Evolutionary conservation across 2,888 invertebrate species (phyloP), one percentile per base, ranked within the genome.

Genomic region (Plebejus anna): DNA sequence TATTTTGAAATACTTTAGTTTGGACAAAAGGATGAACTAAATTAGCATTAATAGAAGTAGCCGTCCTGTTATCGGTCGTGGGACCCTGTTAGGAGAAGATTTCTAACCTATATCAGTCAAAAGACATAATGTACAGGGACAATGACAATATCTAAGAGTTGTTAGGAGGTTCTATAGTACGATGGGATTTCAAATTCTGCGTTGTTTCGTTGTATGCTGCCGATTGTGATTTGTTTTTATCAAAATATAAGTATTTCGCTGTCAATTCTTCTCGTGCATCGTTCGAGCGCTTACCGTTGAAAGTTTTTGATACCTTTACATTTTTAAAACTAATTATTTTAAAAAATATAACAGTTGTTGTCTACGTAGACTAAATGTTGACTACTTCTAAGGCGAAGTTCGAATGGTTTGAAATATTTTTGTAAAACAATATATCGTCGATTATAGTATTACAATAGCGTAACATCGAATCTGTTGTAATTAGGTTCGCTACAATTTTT

Each of bases 281-380:
- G 22, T 72, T 72, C 47, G 77, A 76, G 71, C 78, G 75, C 78
- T 78, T 77, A 77, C 79, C 80, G 76, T 78, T 80, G 85, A 87
- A 85, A 82, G 81, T 86, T 92, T 92, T 92, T 90, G 91, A 92
- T 89, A 91, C 85, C 88, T 92, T 89, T 92, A 92, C 92, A 92
- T 87, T 78, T 90, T 89, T 90, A 85, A 82, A 83, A 80, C 87
- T 86, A 85, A 87, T 90, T 89, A 86, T 88, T 88, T 87, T 90
- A 90, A 87, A 76, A 89, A 89, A 86, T 82, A 82, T 80, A 82
- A 85, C 85, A 80, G 85, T 85, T 82, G 75, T 78, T 75, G 78
- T 79, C 79, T 80, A 76, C 78, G 51, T 78, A 75, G 77, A 76
- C 78, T 80, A 81, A 89, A 90, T 90, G 93, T 93, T 93, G 88